phyloP scores from a whole-genome alignment of 37 sponge, comb jelly and placozoan genomes.

The Beroe forskalii region DNA sequence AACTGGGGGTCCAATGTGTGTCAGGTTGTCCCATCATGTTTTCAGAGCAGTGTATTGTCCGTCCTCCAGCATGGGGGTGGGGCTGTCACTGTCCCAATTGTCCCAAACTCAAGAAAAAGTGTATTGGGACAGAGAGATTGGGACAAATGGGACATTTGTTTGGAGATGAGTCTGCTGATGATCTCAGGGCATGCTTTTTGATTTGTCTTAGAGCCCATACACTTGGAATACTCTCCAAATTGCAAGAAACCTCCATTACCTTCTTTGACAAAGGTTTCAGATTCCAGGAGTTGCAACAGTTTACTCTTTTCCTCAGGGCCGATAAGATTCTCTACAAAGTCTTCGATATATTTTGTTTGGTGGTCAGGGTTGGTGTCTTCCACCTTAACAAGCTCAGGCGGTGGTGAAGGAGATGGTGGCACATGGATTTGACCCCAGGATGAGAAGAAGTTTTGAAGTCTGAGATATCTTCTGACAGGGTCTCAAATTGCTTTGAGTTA shows the following conservation, averaged over 20 bases:
- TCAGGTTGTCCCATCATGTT: no score
- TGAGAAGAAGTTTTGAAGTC: not conserved
- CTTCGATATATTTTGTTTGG: no score
- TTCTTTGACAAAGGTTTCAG: not conserved
- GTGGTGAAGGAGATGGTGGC: not conserved
- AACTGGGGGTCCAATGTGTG: no score
- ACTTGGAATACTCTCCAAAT: not conserved
- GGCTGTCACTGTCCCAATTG: no score
- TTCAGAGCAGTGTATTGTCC: no score
- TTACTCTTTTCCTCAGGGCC: not conserved
- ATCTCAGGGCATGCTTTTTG: no score
- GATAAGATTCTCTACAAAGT: not conserved
- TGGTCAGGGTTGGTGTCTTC: not conserved
- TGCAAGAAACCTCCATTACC: not conserved
- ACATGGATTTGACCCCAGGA: not conserved
- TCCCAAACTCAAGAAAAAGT: no score
- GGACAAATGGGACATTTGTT: no score
- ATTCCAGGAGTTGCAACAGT: not conserved
- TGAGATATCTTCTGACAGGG: not conserved
- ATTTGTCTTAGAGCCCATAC: not conserved
- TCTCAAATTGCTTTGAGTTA: not conserved
- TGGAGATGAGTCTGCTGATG: no score
- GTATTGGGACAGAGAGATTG: no score
- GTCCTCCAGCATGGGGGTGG: no score
- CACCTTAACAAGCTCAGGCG: not conserved